Base-by-base conservation (phyloP, 2,888 invertebrate genomes). In the Erannis defoliaria region DNA sequence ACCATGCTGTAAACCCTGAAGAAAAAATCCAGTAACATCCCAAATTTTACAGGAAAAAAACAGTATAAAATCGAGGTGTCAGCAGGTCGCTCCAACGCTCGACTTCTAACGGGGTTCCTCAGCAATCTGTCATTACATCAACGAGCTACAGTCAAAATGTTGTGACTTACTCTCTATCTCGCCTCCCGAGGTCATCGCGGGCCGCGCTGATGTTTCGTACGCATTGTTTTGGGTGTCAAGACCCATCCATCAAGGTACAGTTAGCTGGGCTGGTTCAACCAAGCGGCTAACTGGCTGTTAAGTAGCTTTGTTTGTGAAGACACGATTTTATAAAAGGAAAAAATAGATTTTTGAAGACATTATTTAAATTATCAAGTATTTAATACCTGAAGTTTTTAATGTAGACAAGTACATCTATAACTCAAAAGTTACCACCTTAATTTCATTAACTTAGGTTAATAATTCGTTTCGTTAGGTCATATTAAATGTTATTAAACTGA, bases 231-330 rank as follows among this genome's bases (percentile, higher is more conserved):
- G 75, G 76, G 80, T 81, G 84, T 82, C 85, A 82, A 80, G 78
- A 81, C 78, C 79, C 83, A 90, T 90, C 85, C 88, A 89, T 90
- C 89, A 84, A 65, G 63, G 67, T 83, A 83, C 86, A 80, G 61
- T 61, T 61, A 55, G 43, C 16, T n/a, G 35, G 61, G 18, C n/a
- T 0, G 29, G 49, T 21, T 60, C 9, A 37, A 31, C 38, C 21
- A 26, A 9, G 10, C 23, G 4, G 3, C 18, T 55, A 50, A 60
- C 42, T 14, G n/a, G 14, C 19, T n/a, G 16, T 46, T 59, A 45
- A 45, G 16, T 1, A 10, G 14, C 26, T 26, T 26, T 12, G n/a
- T 6, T 42, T 35, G 35, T 21, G 12, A 21, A 18, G 38, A 1
- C 6, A 29, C 9, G n/a, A n/a, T n/a, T n/a, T n/a, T n/a, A n/a